These are phyloP conservation scores for Pseudopipra pipra DNA, from an alignment of 2,113 vertebrate species.

Conservation along the genomic window DNA sequence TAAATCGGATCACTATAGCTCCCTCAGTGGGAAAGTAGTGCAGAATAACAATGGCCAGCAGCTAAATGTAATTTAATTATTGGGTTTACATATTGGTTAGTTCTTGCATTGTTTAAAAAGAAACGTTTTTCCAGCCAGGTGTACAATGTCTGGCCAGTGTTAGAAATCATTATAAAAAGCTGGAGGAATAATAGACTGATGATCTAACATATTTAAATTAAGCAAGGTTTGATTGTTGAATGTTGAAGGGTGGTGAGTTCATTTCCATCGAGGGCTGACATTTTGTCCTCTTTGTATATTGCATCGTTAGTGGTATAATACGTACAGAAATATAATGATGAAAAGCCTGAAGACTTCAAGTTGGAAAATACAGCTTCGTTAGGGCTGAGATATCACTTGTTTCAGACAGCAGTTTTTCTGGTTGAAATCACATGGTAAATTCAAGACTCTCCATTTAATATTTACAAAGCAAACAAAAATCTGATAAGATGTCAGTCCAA, in stretches of 20 bases:
- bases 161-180: constrained; percentile 25
- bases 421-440: neutral
- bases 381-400: neutral
- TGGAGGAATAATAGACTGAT: constrained; percentile 8
- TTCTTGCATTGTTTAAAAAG: constrained; percentile 62
- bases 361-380: neutral
- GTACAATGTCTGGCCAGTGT: neutral
- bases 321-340: neutral
- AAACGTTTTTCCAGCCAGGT: constrained; percentile 48
- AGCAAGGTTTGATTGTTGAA: constrained; percentile 5
- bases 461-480: neutral
- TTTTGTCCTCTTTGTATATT: constrained; percentile 41
- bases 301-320: neutral
- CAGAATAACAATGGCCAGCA: constrained; percentile 35
- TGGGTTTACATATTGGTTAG: constrained; percentile 24
- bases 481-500: neutral
- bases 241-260: constrained; percentile 14
- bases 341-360: neutral
- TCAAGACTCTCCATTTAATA: neutral
- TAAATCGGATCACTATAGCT: constrained; percentile 42
- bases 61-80: constrained; percentile 70
- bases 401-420: constrained; percentile 1
- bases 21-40: neutral
- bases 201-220: constrained; percentile 23
- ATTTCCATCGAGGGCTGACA: neutral